Conservation (phyloP, 2,797 vertebrate genomes). For the Pelobates cultripes region DNA sequence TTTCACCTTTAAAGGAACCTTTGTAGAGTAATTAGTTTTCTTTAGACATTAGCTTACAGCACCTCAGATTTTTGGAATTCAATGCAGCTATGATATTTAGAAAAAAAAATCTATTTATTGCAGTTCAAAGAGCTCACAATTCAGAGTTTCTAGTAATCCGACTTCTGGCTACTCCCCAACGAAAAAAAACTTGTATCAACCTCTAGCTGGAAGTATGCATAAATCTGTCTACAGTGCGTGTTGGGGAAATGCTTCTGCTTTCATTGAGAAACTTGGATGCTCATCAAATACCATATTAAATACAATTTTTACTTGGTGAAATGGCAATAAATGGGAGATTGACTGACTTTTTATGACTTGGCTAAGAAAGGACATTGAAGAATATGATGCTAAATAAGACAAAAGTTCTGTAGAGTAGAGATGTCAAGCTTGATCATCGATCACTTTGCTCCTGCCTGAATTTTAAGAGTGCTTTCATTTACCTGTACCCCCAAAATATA, state of each 20-base stretch:
- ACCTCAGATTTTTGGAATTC: too few relatives aligned
- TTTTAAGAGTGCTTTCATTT: too few relatives aligned
- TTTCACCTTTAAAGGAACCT: too few relatives aligned
- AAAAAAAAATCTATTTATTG: too few relatives aligned
- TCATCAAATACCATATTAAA: not conserved
- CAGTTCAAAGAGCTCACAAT: not conserved
- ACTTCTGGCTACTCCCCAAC: not conserved
- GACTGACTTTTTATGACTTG: constrained; percentile 10
- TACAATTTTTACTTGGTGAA: not conserved
- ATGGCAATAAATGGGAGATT: constrained; percentile 13
- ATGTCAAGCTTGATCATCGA: too few relatives aligned
- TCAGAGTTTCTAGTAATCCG: not conserved
- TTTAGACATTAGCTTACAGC: too few relatives aligned
- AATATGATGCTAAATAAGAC: not conserved
- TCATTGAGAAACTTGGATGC: not conserved
- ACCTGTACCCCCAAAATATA: too few relatives aligned
- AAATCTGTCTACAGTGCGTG: not conserved
- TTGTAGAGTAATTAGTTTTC: too few relatives aligned
- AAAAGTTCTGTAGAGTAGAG: too few relatives aligned
- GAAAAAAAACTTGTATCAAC: not conserved
- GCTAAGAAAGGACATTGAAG: not conserved
- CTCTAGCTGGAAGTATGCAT: not conserved
- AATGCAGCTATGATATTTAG: too few relatives aligned
- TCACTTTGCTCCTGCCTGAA: too few relatives aligned
- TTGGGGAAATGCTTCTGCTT: constrained; percentile 7